These are phyloP conservation scores for Indri indri DNA, from an alignment of 2,113 vertebrate genomes.

Conservation along the genomic window DNA sequence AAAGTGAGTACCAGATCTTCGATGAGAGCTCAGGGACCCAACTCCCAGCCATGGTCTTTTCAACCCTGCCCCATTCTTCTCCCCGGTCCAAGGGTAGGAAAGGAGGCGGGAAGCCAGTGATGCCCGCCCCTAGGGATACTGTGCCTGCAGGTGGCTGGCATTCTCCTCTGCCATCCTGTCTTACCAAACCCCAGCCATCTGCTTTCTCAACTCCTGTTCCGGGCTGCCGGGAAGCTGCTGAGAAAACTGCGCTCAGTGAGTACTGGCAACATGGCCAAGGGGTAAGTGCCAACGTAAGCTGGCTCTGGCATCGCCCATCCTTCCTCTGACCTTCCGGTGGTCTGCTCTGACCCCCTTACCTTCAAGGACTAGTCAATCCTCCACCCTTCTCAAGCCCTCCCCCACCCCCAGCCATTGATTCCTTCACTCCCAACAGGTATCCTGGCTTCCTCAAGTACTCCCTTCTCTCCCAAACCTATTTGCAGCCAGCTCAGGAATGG, in stretches of 20 bases:
- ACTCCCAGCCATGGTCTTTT: background rate
- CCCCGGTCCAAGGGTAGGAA: background rate
- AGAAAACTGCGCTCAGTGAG: background rate
- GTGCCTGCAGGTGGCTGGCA: background rate
- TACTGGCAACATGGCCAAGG: background rate
- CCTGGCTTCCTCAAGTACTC: background rate
- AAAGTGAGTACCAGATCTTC: background rate
- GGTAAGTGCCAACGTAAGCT: background rate
- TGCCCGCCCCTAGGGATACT: background rate
- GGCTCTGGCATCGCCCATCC: background rate
- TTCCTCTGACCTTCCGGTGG: background rate
- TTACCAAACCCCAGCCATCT: constrained; percentile 55
- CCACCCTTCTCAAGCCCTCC: background rate
- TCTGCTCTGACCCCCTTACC: background rate
- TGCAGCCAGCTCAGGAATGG: background rate
- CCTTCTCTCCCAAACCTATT: background rate
- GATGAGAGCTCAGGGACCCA: background rate
- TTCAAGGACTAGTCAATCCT: background rate
- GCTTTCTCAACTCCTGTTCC: constrained; percentile 26
- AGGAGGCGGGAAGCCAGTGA: background rate
- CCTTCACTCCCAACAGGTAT: background rate
- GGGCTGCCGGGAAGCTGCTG: background rate
- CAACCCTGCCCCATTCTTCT: background rate
- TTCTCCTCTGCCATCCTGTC: background rate
- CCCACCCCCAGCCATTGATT: background rate